Conservation (phyloP, 2,797 vertebrate genomes). For the Channa striata region DNA sequence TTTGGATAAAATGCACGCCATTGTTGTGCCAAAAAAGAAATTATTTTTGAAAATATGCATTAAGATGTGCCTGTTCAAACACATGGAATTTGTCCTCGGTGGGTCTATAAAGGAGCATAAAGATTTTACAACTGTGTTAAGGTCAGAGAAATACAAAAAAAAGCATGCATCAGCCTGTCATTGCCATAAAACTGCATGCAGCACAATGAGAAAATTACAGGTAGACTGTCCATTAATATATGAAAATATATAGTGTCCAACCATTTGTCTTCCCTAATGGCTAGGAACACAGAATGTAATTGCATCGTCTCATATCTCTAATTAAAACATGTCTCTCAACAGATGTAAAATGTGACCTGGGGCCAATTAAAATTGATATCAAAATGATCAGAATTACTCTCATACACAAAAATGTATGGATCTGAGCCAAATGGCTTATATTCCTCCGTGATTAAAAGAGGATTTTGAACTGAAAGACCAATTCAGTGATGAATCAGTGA, state of each 20-base stretch:
- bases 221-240: constrained; percentile 60
- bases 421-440: constrained; percentile 72
- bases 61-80: not conserved
- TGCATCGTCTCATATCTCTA: constrained; percentile 76
- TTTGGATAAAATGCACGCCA: constrained; percentile 24
- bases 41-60: constrained; percentile 11
- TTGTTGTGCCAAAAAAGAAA: constrained; percentile 16
- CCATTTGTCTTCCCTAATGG: constrained; percentile 72
- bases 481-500: constrained; percentile 77
- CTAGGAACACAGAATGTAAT: constrained; percentile 60
- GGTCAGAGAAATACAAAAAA: constrained; percentile 32
- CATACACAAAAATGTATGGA: constrained; percentile 71
- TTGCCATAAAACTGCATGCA: constrained; percentile 13
- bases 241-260: constrained; percentile 61
- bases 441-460: constrained; percentile 77
- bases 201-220: constrained; percentile 59
- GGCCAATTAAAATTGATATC: constrained; percentile 80
- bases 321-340: constrained; percentile 80
- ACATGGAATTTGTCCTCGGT: constrained; percentile 19
- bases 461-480: constrained; percentile 79
- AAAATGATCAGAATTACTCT: constrained; percentile 78
- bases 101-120: constrained; percentile 15
- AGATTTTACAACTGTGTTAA: constrained; percentile 20
- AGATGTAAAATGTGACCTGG: constrained; percentile 74
- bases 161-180: constrained; percentile 5